These are phyloP conservation scores for Theodoxus fluviatilis DNA, from an alignment of 2,888 invertebrate species.

Conservation along the genomic window DNA sequence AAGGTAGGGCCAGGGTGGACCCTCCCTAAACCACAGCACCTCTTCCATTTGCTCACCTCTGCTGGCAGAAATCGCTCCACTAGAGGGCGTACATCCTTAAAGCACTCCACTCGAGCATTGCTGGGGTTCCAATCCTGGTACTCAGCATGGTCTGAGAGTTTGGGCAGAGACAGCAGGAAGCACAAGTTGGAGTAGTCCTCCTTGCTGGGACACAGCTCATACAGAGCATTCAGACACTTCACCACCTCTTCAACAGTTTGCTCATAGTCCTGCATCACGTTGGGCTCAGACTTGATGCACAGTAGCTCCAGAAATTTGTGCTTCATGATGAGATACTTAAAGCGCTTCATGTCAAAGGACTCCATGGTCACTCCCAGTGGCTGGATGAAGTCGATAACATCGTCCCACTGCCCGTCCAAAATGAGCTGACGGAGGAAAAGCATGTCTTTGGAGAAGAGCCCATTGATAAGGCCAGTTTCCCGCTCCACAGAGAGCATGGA, in stretches of 20 bases:
- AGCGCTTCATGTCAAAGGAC: conserved; percentile 83
- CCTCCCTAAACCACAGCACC: no score
- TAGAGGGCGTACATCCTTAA: conserved; percentile 76
- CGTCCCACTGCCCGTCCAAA: conserved; percentile 97
- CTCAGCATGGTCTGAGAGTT: conserved; percentile 88
- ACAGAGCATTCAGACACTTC: conserved; percentile 86
- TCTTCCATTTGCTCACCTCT: no score
- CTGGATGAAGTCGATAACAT: conserved; percentile 93
- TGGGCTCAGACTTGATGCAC: conserved; percentile 86
- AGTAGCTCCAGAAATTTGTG: conserved; percentile 93
- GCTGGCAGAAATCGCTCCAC: conserved; percentile 88
- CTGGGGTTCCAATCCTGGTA: conserved; percentile 97
- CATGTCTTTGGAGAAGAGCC: conserved; percentile 87
- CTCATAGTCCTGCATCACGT: conserved; percentile 76
- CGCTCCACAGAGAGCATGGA: conserved; percentile 86
- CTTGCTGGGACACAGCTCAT: conserved; percentile 86
- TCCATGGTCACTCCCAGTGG: conserved; percentile 78
- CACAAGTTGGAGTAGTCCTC: conserved; percentile 94
- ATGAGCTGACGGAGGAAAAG: conserved; percentile 92
- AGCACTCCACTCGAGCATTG: conserved; percentile 88
- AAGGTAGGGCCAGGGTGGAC: no score
- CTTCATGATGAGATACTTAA: conserved; percentile 85
- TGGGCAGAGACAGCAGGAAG: conserved; percentile 87
- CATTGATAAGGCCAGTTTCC: conserved; percentile 80
- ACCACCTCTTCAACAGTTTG: conserved; percentile 94